These are phyloP conservation scores for Apocrypta bakeri DNA, from an alignment of 1,140 invertebrate genomes.

Conservation along the genomic window DNA sequence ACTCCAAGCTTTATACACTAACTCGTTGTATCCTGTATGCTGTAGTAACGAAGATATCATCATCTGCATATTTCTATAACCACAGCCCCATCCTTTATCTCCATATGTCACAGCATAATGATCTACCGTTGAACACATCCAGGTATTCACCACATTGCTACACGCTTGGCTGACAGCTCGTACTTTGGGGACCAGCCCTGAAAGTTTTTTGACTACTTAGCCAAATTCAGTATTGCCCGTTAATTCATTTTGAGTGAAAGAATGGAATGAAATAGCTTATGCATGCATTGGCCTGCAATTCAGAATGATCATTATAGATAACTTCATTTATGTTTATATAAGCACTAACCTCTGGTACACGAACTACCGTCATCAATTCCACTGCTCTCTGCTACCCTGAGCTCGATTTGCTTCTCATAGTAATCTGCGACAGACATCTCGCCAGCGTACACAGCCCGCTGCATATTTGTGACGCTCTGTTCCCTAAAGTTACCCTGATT, in stretches of 20 bases:
- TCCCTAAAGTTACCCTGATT: conserved; percentile 87
- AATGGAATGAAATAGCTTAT: not conserved
- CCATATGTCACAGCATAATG: conserved; percentile 92
- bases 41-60: conserved; percentile 87
- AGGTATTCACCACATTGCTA: conserved; percentile 80
- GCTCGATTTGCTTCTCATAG: conserved; percentile 86
- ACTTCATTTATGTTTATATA: not conserved
- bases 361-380: conserved; percentile 90
- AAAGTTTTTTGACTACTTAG: conserved; percentile 50
- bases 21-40: conserved; percentile 83
- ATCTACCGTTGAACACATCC: conserved; percentile 86
- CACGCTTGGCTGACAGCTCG: conserved; percentile 81
- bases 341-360: conserved; percentile 79
- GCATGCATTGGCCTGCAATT: not conserved
- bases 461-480: conserved; percentile 88
- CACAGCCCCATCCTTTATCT: conserved; percentile 93
- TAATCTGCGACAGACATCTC: conserved; percentile 90
- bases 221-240: not conserved
- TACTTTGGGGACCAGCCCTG: conserved; percentile 84
- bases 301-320: not conserved
- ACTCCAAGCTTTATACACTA: conserved; percentile 77
- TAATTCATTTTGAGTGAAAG: not conserved
- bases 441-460: conserved; percentile 88
- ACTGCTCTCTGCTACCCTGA: conserved; percentile 83
- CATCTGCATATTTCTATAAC: conserved; percentile 94